These are phyloP conservation scores for Phyllotis vaccarum DNA, from an alignment of 2,797 vertebrate genomes.

Conservation along the genomic window DNA sequence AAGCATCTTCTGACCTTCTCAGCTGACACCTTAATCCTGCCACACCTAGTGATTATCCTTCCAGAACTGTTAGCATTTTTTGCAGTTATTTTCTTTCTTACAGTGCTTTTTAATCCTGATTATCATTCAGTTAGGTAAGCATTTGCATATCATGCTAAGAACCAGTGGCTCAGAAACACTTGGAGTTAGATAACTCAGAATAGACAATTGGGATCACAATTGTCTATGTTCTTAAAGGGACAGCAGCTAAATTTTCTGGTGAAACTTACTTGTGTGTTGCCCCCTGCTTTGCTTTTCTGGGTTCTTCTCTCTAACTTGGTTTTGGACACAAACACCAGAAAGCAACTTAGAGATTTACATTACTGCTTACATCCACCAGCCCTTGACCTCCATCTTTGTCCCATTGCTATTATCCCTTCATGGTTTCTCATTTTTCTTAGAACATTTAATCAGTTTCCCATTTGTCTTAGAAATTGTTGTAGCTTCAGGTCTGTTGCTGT, in stretches of 20 bases:
- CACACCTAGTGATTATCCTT: constrained; percentile 58
- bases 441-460: no score
- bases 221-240: neutral
- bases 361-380: neutral
- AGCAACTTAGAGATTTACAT: neutral
- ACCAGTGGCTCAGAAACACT: neutral
- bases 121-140: neutral
- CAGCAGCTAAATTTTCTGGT: neutral
- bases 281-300: neutral
- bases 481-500: neutral
- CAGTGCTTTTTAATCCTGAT: constrained; percentile 2
- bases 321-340: neutral
- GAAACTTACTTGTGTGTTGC: neutral
- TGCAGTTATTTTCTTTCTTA: constrained; percentile 48
- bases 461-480: neutral
- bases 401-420: neutral
- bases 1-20: no score
- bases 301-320: neutral
- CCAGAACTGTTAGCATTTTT: constrained; percentile 4
- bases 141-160: constrained; percentile 10
- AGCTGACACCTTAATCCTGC: no score
- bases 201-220: neutral
- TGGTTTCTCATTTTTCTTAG: no score
- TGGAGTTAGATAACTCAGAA: neutral
- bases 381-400: neutral